Evolutionary conservation across 2,888 invertebrate species (phyloP).

Genomic region (Mimachlamys varia): DNA sequence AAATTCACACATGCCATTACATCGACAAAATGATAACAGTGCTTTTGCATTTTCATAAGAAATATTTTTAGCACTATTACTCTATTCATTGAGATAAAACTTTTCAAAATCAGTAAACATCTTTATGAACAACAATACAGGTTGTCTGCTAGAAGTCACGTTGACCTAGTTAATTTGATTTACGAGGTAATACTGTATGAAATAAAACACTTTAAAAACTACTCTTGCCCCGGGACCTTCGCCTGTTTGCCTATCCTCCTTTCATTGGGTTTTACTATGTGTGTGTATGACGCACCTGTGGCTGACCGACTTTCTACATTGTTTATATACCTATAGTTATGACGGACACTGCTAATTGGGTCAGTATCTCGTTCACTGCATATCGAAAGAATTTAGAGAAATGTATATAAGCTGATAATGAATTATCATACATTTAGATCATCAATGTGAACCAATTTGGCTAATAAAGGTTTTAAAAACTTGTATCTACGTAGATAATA

Average conservation of each 20-base stretch:
- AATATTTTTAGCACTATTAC: too few relatives aligned
- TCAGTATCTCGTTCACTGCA: background rate
- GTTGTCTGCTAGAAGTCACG: background rate
- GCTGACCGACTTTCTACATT: background rate
- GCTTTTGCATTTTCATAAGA: too few relatives aligned
- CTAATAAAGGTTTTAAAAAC: background rate
- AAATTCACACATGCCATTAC: too few relatives aligned
- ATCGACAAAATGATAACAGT: too few relatives aligned
- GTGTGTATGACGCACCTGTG: background rate
- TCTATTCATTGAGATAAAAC: too few relatives aligned
- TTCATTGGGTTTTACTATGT: background rate
- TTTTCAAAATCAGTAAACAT: background rate
- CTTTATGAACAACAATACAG: background rate
- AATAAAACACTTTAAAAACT: slow-evolving; percentile 12
- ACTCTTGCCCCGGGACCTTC: background rate
- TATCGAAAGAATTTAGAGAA: background rate
- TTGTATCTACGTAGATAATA: background rate
- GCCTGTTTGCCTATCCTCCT: background rate
- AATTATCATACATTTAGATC: background rate
- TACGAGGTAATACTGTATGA: background rate
- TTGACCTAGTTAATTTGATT: background rate
- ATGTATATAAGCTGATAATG: background rate
- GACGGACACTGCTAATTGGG: background rate
- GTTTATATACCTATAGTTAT: background rate
- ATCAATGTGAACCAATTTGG: background rate